Evolutionary conservation across 2,113 vertebrate species (phyloP).

Genomic region (Entosphenus tridentatus): DNA sequence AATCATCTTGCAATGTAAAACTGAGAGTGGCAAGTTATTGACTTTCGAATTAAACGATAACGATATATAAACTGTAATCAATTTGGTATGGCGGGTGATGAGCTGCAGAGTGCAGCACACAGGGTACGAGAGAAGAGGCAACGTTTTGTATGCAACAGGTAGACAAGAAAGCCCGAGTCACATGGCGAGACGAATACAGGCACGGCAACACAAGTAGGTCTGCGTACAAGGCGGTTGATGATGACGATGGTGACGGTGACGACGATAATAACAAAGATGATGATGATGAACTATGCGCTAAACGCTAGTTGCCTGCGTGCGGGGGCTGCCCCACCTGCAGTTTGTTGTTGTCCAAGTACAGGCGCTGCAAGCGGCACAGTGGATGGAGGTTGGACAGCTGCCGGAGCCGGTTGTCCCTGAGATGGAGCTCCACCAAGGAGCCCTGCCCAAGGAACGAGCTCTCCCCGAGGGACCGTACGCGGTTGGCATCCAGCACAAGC

Average conservation of each 20-base stretch:
- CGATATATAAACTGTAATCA: no score
- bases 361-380: constrained; percentile 32
- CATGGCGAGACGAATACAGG: neutral
- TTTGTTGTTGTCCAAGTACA: constrained; percentile 46
- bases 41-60: no score
- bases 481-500: constrained; percentile 41
- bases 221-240: neutral
- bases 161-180: constrained; percentile 1
- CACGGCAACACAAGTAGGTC: neutral
- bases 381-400: constrained; percentile 33
- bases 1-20: no score
- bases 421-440: constrained; percentile 28
- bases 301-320: neutral
- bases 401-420: constrained; percentile 41
- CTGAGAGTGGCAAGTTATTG: no score
- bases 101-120: no score
- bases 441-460: constrained; percentile 34
- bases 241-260: neutral
- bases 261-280: constrained; percentile 14
- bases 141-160: neutral
- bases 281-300: constrained; percentile 7
- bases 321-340: constrained; percentile 31
- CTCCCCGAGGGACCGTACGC: constrained; percentile 29
- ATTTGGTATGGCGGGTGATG: no score
- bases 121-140: neutral